Conservation (phyloP, 2,888 invertebrate species). For the Mechanitis messenoides region DNA sequence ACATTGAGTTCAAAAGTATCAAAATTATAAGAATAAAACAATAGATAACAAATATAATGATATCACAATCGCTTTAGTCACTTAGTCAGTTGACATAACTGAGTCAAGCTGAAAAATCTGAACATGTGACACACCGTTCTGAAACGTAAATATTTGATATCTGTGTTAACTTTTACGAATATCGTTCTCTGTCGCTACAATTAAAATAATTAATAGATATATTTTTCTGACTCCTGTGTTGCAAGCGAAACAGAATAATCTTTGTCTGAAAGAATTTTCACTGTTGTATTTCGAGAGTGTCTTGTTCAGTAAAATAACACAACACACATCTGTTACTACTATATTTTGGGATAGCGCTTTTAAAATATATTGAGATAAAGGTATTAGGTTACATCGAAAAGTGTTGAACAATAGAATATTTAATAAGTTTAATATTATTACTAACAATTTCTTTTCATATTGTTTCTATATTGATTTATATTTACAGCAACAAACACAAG, state of each 20-base stretch:
- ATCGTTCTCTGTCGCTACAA: constrained; percentile 14
- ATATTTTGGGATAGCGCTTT: constrained; percentile 25
- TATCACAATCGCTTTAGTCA: constrained; percentile 54
- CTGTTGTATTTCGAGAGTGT: constrained; percentile 16
- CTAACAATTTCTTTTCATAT: no score
- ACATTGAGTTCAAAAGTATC: no score
- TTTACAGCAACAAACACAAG: no score
- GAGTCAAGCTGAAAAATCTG: constrained; percentile 55
- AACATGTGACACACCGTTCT: constrained; percentile 46
- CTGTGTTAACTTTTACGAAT: constrained; percentile 24
- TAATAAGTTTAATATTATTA: not conserved
- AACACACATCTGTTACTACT: constrained; percentile 21
- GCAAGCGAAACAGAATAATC: constrained; percentile 13
- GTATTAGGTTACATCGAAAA: constrained; percentile 1
- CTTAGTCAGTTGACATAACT: constrained; percentile 52
- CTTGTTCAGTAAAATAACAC: constrained; percentile 44
- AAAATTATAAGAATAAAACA: no score
- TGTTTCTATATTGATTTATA: no score
- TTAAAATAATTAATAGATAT: constrained; percentile 34
- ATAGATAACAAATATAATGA: constrained; percentile 52
- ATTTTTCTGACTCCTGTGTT: constrained; percentile 32
- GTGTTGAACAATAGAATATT: not conserved
- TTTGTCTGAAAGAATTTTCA: no score
- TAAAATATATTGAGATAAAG: constrained; percentile 13
- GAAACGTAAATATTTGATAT: constrained; percentile 30